Evolutionary conservation across 2,113 vertebrate genomes (phyloP).

Genomic region (Lampris incognitus): DNA sequence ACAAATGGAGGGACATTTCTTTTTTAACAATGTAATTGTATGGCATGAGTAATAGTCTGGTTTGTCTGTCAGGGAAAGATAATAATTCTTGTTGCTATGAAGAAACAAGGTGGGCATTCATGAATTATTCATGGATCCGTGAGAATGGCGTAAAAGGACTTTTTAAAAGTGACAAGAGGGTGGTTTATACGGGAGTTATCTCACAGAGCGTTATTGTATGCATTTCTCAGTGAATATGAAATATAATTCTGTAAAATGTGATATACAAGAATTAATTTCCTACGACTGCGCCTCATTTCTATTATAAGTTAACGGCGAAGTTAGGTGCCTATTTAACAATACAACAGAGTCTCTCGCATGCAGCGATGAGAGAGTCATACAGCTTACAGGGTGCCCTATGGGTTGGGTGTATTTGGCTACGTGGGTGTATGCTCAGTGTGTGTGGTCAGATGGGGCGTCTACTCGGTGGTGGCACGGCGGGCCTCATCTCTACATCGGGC

Average conservation of each 20-base stretch:
- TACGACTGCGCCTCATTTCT: constrained; percentile 19
- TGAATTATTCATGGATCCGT: constrained; percentile 67
- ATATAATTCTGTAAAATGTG: constrained; percentile 40
- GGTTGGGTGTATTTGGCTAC: no score
- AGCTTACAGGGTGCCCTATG: no score
- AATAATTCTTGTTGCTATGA: constrained; percentile 56
- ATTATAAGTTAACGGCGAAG: constrained; percentile 36
- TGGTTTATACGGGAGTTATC: constrained; percentile 52
- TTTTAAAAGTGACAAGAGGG: constrained; percentile 36
- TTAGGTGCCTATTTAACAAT: background rate
- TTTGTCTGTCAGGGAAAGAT: constrained; percentile 57
- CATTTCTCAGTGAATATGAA: constrained; percentile 35
- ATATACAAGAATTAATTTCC: constrained; percentile 46
- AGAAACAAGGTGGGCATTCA: constrained; percentile 17
- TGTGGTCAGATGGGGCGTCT: no score
- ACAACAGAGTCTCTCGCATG: no score
- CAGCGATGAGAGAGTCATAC: no score
- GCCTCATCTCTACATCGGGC: no score
- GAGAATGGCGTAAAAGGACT: constrained; percentile 49
- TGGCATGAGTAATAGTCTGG: constrained; percentile 41
- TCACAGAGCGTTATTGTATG: constrained; percentile 27
- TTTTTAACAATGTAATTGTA: constrained; percentile 32
- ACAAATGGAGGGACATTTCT: constrained; percentile 56
- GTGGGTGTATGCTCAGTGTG: no score
- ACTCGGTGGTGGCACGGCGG: no score